Base-by-base conservation (phyloP, 1,140 invertebrate genomes). In the Metaphire vulgaris region DNA sequence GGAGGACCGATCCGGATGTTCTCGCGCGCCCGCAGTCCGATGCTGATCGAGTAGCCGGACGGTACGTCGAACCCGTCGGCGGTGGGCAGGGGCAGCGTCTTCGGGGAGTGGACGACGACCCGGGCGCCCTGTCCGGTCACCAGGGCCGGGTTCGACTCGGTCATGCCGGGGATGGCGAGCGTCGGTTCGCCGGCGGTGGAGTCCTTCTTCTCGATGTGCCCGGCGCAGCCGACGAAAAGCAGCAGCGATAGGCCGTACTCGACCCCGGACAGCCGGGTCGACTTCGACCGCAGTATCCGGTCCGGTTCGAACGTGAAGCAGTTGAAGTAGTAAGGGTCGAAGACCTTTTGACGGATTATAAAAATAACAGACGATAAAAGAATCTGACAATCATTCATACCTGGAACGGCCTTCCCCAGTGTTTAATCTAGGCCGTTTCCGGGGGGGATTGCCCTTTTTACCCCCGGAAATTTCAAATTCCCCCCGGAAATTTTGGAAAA, bases 241-340 rank as follows among this genome's bases (percentile, higher is more conserved):
- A 78, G 73, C 56, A 78, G 33, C 34, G 77, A 69, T n/a, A 78
- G 72, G 0, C 77, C 77, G 67, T 78, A 78, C 32, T 78, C 77
- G 41, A 78, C 72, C 41, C 77, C 77, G 26, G 66, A 65, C 33
- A 78, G 68, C n/a, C 77, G 64, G n/a, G 74, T 74, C 67, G 77
- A 32, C 28, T 67, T 41, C 14, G 73, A 74, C 29, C 34, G 15
- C 2, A 78, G 74, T 31, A 78, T 74, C 1, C 33, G 30, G n/a
- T 74, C 21, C 34, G 77, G 77, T 0, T 74, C 15, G 69, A 78
- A 78, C 6, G 77, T 78, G 77, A 71, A 78, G 73, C 77, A 78
- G 72, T 78, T 78, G 74, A 78, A 78, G 73, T 41, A 78, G 69
- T 78, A 78, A 1, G 77, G 77, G 69, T 78, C 77, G 69, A 78